Base-by-base conservation (phyloP, 2,888 invertebrate species). In the Schizotus pectinicornis region DNA sequence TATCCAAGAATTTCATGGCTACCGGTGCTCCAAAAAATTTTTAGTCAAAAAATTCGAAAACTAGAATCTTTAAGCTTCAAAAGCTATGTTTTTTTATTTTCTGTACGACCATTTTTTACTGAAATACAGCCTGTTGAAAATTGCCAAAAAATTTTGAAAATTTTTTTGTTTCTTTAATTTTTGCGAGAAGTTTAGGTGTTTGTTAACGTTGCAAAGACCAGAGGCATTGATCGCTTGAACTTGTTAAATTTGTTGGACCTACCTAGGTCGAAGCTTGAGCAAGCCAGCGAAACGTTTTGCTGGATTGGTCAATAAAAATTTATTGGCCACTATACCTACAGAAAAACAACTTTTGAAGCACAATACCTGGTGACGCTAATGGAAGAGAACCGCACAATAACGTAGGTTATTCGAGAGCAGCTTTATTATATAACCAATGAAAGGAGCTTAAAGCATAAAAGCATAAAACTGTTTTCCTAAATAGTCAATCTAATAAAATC, bases 401-500 rank as follows among this genome's bases (percentile, higher is more conserved):
- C 64, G 58, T 67, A 64, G 62, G 64, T 69, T 67, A 68, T 64
- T 67, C 67, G 43, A 43, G 34, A 32, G 65, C 55, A 64, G 65
- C 72, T 64, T 70, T 67, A 73, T 74, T 72, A 74, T 67, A 67
- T 74, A 74, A 74, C 75, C 75, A 75, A 75, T 75, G 71, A 71
- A 73, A 72, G 70, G 69, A 72, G 71, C 71, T 72, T 67, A 68
- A 69, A 69, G 70, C 73, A 74, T 78, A 76, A 79, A 77, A 78
- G 71, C 73, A 74, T 78, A 76, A 79, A 77, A 78, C 77, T 77
- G 75, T 74, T 76, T 76, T 75, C 77, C 77, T 77, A 78, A 77
- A 78, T 70, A 77, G 73, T 74, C 76, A 73, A 78, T 78, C 78
- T 78, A 79, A 79, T 77, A 76, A 79, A 79, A 79, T 78, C 77